Evolutionary conservation across 2,797 vertebrate species (phyloP).

Genomic region (Helarctos malayanus): DNA sequence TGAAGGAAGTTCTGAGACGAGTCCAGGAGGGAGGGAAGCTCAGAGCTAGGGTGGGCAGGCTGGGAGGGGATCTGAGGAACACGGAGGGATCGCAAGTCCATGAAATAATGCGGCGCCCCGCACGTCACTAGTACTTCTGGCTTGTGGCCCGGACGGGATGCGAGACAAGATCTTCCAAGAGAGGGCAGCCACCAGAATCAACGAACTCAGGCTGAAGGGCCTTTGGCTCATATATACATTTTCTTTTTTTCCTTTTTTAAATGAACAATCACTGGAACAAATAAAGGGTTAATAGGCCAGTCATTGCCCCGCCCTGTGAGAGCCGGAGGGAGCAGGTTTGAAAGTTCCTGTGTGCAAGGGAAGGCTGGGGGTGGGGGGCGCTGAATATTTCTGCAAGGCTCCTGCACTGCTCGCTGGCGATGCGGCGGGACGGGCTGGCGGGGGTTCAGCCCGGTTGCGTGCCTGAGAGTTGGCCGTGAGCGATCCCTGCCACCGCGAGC

Average conservation of each 20-base stretch:
- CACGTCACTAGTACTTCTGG: not conserved
- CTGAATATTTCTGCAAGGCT: constrained; percentile 12
- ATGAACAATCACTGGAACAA: constrained; percentile 63
- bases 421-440: not conserved
- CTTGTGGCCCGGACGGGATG: constrained; percentile 71
- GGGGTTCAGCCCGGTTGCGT: constrained; percentile 10
- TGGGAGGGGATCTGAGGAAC: constrained; percentile 58
- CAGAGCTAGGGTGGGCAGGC: constrained; percentile 16
- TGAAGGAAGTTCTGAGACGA: constrained; percentile 52
- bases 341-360: constrained; percentile 70
- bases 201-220: constrained; percentile 44
- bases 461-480: constrained; percentile 54
- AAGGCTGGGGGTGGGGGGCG: constrained; percentile 10
- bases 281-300: constrained; percentile 81
- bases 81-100: constrained; percentile 48
- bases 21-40: constrained; percentile 15
- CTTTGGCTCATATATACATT: not conserved
- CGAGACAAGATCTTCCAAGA: constrained; percentile 58
- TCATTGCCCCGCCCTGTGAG: constrained; percentile 75
- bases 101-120: constrained; percentile 25
- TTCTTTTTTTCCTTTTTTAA: not conserved
- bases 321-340: constrained; percentile 76
- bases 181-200: constrained; percentile 53
- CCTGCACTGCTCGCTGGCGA: constrained; percentile 17
- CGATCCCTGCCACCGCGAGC: constrained; percentile 56